Conservation (phyloP, 2,888 invertebrate species). For the Cheilosia pagana region DNA sequence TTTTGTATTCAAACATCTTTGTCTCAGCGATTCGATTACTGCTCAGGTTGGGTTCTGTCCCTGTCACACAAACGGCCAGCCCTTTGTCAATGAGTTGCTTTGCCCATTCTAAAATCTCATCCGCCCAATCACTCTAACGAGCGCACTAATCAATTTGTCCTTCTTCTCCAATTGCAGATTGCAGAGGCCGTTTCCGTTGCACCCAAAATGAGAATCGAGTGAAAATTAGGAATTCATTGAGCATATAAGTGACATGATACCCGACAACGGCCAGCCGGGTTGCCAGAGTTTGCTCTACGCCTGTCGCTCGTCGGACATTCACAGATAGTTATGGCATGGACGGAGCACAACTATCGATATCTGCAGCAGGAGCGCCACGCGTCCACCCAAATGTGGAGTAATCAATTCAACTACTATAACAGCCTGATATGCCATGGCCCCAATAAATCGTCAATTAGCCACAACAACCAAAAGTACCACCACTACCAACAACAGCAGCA, state of each 20-base stretch:
- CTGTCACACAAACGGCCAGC: background rate
- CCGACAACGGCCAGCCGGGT: constrained; percentile 50
- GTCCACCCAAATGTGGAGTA: constrained; percentile 78
- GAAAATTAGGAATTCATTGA: constrained; percentile 68
- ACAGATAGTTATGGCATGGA: constrained; percentile 75
- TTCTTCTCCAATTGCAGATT: constrained; percentile 44
- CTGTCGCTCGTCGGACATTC: constrained; percentile 52
- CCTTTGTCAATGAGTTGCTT: background rate
- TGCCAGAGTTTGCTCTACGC: constrained; percentile 44
- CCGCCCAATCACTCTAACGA: constrained; percentile 10
- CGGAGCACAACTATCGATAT: constrained; percentile 74
- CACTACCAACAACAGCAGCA: constrained; percentile 59
- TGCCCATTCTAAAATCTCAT: background rate
- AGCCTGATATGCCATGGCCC: constrained; percentile 80
- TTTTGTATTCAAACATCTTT: no score
- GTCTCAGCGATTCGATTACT: no score
- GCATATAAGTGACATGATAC: constrained; percentile 68
- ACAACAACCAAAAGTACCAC: constrained; percentile 64
- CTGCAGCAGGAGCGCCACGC: constrained; percentile 62
- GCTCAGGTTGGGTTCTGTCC: no score
- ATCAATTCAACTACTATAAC: constrained; percentile 76
- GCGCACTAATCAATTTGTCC: constrained; percentile 40
- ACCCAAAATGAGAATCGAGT: constrained; percentile 50
- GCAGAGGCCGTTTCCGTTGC: constrained; percentile 6
- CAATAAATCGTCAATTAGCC: constrained; percentile 76